phyloP scores from a whole-genome alignment of 1,140 invertebrate species.

The Nephila pilipes region DNA sequence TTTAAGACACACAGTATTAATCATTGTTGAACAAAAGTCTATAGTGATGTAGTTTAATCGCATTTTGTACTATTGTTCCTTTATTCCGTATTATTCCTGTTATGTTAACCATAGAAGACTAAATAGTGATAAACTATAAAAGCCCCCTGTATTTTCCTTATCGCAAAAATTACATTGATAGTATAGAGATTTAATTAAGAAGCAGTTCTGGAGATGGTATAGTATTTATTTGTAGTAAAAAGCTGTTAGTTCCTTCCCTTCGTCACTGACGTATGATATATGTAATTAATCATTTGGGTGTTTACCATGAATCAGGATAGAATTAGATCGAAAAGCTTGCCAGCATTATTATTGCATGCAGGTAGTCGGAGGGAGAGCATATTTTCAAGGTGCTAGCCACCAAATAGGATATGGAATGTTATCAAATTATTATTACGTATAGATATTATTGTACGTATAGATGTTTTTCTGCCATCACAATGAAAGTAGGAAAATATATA shows the following conservation, averaged over 20 bases:
- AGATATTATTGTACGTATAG: no score
- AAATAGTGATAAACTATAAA: not conserved
- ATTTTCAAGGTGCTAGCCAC: not conserved
- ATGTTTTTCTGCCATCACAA: not conserved
- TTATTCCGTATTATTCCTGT: no score
- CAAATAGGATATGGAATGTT: conserved; percentile 40
- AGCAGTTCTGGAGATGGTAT: no score
- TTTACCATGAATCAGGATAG: not conserved
- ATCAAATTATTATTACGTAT: not conserved
- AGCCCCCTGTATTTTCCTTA: not conserved
- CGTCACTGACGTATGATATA: not conserved
- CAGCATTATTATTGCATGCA: conserved; percentile 23
- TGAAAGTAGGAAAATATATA: not conserved
- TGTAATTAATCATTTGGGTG: not conserved
- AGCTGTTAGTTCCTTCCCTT: not conserved
- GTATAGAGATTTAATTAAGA: not conserved
- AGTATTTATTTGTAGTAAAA: not conserved
- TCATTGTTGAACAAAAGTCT: not conserved
- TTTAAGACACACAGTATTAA: conserved; percentile 11
- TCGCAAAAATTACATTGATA: not conserved
- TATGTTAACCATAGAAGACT: not conserved
- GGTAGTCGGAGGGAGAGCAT: not conserved
- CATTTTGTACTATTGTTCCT: not conserved
- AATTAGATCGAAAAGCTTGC: not conserved
- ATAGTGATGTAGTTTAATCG: not conserved